A percentile compares a stretch with the other conserved stretches of the same genome.
Evolutionary conservation across 1,140 invertebrate species (phyloP).

Genomic region (Paralvinella palmiformis): DNA sequence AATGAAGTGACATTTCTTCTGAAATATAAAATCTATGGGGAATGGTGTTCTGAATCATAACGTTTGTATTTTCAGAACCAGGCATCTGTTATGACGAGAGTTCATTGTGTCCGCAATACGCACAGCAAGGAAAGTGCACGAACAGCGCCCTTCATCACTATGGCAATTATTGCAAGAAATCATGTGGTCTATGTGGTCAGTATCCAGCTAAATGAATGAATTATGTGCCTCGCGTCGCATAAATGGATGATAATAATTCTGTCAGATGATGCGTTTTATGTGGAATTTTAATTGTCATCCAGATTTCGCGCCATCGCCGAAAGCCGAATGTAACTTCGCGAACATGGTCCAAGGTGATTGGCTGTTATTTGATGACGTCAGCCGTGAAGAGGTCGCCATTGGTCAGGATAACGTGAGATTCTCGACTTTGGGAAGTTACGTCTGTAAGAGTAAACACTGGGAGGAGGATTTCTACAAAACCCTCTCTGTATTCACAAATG

Average conservation of each 20-base stretch:
- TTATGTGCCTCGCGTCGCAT: neutral
- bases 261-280: neutral
- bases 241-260: neutral
- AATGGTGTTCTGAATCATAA: too few relatives aligned
- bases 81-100: constrained; percentile 17
- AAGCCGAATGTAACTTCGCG: constrained; percentile 13
- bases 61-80: constrained; percentile 7
- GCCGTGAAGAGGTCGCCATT: constrained; percentile 11
- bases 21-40: too few relatives aligned
- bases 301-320: constrained; percentile 3
- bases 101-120: neutral
- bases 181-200: constrained; percentile 15
- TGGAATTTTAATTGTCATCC: neutral
- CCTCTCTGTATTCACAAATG: constrained; percentile 12
- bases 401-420: neutral
- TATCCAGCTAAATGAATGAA: too few relatives aligned
- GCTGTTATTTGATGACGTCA: constrained; percentile 8
- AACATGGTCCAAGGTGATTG: constrained; percentile 15
- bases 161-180: constrained; percentile 16
- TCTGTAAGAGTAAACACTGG: constrained; percentile 17
- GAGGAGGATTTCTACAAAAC: constrained; percentile 8
- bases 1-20: too few relatives aligned
- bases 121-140: constrained; percentile 11
- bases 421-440: constrained; percentile 1
- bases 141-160: constrained; percentile 10